Conservation (phyloP, 2,113 vertebrate species). For the Macquaria australasica region DNA sequence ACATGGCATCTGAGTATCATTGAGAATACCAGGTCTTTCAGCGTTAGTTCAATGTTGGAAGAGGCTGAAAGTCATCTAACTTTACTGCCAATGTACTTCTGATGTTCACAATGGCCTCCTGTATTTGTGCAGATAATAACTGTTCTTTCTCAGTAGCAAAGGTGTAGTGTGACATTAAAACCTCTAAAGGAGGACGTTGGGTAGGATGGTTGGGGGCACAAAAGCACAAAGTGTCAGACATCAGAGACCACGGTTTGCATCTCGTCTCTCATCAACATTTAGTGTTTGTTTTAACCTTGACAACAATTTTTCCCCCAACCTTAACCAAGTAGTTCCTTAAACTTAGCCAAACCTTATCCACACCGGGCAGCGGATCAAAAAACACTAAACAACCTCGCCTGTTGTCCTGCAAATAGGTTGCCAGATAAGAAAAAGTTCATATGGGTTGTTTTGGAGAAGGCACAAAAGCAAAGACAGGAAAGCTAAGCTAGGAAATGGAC, state of each 20-base stretch:
- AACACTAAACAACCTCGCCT: neutral
- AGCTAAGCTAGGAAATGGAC: neutral
- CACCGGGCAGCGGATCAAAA: neutral
- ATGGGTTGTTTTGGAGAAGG: neutral
- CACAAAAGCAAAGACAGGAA: neutral
- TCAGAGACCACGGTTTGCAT: neutral
- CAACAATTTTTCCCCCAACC: neutral
- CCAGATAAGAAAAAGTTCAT: neutral
- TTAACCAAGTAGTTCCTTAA: no score
- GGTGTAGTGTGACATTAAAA: no score
- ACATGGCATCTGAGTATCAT: neutral
- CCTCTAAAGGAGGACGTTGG: no score
- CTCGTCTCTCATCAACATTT: neutral
- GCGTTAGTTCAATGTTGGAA: no score
- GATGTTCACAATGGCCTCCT: neutral
- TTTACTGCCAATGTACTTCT: neutral
- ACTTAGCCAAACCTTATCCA: neutral
- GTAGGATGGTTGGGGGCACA: no score
- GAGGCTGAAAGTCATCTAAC: neutral
- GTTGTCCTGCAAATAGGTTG: neutral
- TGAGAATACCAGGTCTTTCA: neutral
- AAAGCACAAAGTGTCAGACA: no score
- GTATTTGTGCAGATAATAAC: no score
- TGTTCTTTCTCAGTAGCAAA: no score
- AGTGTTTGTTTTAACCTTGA: neutral